These are phyloP conservation scores for Glossophaga mutica DNA, from an alignment of 2,797 vertebrate species.

Conservation along the genomic window DNA sequence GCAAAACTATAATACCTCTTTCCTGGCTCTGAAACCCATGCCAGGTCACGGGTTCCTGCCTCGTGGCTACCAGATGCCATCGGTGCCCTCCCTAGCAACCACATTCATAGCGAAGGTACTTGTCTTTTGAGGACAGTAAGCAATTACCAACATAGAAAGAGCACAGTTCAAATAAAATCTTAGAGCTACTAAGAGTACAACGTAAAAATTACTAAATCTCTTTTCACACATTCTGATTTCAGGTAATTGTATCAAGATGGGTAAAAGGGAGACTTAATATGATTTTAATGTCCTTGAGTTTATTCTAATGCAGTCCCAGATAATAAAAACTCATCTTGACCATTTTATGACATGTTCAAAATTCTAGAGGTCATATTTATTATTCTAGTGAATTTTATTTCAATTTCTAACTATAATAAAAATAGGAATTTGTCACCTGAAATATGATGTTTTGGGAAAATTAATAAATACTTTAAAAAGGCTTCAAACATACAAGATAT, in stretches of 20 bases:
- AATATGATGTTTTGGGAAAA: conserved; percentile 35
- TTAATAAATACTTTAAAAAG: conserved; percentile 40
- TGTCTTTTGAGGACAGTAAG: conserved; percentile 4
- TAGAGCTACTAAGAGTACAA: background rate
- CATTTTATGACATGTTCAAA: conserved; percentile 33
- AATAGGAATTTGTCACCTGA: background rate
- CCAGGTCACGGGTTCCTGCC: background rate
- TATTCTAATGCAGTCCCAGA: conserved; percentile 42
- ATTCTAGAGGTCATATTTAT: conserved; percentile 41
- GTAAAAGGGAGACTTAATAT: background rate
- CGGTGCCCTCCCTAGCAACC: background rate
- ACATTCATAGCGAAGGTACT: background rate
- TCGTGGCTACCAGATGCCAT: background rate
- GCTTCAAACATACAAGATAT: background rate
- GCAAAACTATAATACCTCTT: background rate
- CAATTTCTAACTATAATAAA: conserved; percentile 21
- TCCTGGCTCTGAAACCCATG: background rate
- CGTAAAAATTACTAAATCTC: background rate
- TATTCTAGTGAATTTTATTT: conserved; percentile 25
- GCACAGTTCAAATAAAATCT: conserved; percentile 8
- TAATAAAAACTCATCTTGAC: conserved; percentile 18
- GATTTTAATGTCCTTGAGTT: conserved; percentile 18
- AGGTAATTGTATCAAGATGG: background rate
- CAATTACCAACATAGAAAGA: background rate
- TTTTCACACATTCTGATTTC: background rate